Evolutionary conservation across 2,888 invertebrate genomes (phyloP).

Genomic region (Pomacea canaliculata): DNA sequence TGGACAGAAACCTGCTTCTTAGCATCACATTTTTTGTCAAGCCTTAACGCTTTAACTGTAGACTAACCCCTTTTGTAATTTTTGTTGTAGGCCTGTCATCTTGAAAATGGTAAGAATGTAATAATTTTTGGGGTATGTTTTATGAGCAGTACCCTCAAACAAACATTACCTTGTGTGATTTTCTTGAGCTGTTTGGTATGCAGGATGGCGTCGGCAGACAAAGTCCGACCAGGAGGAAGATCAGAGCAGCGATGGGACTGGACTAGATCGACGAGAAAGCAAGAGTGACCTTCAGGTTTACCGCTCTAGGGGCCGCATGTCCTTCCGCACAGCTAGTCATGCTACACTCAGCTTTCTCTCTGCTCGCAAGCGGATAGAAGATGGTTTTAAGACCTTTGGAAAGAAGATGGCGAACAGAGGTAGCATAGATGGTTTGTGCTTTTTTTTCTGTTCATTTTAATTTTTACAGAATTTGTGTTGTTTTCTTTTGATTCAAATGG

Average conservation of each 20-base stretch:
- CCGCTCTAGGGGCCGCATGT: constrained; percentile 57
- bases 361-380: constrained; percentile 85
- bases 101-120: too few species aligned
- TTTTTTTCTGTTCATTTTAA: background rate
- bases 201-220: constrained; percentile 63
- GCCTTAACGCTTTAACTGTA: too few species aligned
- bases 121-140: too few species aligned
- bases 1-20: too few species aligned
- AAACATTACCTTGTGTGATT: too few species aligned
- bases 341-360: constrained; percentile 69
- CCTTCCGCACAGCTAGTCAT: constrained; percentile 69
- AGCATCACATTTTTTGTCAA: too few species aligned
- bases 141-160: too few species aligned
- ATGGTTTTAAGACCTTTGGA: constrained; percentile 78
- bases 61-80: too few species aligned
- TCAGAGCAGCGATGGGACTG: constrained; percentile 59
- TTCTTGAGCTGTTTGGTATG: background rate
- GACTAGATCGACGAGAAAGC: constrained; percentile 56
- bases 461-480: background rate
- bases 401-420: constrained; percentile 89
- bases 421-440: constrained; percentile 77
- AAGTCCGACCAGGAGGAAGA: constrained; percentile 70
- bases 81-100: too few species aligned
- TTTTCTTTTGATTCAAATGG: background rate
- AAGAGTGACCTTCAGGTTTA: constrained; percentile 58